Evolutionary conservation across 2,797 vertebrate genomes (phyloP).

Genomic region (Phalanger gymnotis): DNA sequence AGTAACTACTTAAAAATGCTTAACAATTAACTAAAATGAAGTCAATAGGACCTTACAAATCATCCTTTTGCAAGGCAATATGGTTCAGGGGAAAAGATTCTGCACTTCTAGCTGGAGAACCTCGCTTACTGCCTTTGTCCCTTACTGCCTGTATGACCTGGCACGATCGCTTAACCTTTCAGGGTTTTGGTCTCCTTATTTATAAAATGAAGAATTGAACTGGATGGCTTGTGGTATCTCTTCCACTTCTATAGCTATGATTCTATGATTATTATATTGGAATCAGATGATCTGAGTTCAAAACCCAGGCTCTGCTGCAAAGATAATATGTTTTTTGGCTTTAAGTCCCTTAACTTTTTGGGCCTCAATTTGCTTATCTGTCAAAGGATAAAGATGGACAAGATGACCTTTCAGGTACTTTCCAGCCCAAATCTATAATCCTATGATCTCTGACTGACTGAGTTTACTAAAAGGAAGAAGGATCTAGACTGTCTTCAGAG

Average conservation of each 20-base stretch:
- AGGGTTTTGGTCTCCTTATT: background rate
- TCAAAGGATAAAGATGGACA: background rate
- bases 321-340: background rate
- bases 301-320: background rate
- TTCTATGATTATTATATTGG: background rate
- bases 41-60: background rate
- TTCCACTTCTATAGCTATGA: background rate
- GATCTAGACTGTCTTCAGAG: conserved; percentile 47
- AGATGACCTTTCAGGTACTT: background rate
- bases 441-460: background rate
- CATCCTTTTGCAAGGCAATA: background rate
- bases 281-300: background rate
- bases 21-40: background rate
- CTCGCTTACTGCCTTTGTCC: background rate
- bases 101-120: background rate
- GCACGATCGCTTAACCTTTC: background rate
- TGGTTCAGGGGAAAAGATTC: background rate
- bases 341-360: background rate
- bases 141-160: background rate
- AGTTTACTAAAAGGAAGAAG: conserved; percentile 48
- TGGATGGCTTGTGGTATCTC: background rate
- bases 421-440: background rate
- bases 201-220: background rate
- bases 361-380: background rate
- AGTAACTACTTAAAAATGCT: background rate